phyloP scores from a whole-genome alignment of 2,888 invertebrate species.

The Strigamia crassipes region DNA sequence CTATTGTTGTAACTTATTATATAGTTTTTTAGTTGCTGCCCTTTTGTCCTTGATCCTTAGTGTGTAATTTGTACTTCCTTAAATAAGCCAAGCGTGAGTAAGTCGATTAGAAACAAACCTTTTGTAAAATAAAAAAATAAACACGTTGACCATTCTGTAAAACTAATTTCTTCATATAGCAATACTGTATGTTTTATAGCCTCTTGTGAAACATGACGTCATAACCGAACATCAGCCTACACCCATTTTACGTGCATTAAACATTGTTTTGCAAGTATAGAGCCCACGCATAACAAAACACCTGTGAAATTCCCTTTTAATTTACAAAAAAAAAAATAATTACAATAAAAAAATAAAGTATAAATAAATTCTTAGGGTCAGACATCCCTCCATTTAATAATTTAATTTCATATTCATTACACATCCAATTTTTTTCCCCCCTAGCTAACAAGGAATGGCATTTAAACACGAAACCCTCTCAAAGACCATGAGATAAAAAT shows the following conservation, averaged over 20 bases:
- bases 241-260: background rate
- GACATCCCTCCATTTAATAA: background rate
- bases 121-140: background rate
- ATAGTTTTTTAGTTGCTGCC: slow-evolving; percentile 18
- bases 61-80: slow-evolving; percentile 33
- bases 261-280: background rate
- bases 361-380: background rate
- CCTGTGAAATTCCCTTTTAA: slow-evolving; percentile 8
- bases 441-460: slow-evolving; percentile 22
- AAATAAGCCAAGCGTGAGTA: slow-evolving; percentile 32
- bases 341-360: background rate
- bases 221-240: background rate
- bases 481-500: slow-evolving; percentile 23
- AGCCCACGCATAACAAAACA: slow-evolving; percentile 36
- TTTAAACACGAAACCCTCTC: slow-evolving; percentile 25
- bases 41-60: slow-evolving; percentile 27
- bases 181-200: background rate
- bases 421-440: background rate
- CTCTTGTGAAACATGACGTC: slow-evolving; percentile 9
- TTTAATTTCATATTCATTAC: background rate
- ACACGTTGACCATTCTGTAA: background rate
- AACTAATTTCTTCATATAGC: background rate
- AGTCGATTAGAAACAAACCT: slow-evolving; percentile 27
- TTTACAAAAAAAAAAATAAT: background rate
- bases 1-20: slow-evolving; percentile 21